Base-by-base conservation (phyloP, 2,888 invertebrate species). In the Drosophila setosimentum region DNA sequence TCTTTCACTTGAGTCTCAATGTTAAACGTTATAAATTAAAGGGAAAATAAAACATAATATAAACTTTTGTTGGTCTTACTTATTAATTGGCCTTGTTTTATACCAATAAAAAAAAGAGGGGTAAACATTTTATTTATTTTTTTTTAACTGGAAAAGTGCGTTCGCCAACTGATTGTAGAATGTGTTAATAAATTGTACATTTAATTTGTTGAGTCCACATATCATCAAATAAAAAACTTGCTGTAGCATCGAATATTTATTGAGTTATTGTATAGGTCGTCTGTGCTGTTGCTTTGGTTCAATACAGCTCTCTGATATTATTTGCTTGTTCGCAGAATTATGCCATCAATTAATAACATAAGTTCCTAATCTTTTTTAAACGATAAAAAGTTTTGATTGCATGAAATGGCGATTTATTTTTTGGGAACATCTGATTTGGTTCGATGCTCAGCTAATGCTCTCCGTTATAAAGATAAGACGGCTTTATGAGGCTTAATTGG, bases 91-190 rank as follows among this genome's bases (percentile, higher is more conserved):
- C 42, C 27, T 60, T 67, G 55, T 37, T 70, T 66, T 70, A 37
- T 58, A 60, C 48, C 74, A 29, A 8, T 74, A 60, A 13, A 58
- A 60, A 66, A 60, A 42, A 35, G 53, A 51, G 53, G 18, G 30
- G 16, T 27, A 33, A 61, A 33, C 60, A 50, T 70, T 61, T 71
- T 33, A 32, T 29, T 29, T 29, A 29, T 16, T 16, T 33, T 32
- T 35, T 35, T 35, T 33, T 33, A 2, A 53, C 42, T 37, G 51
- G 4, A 16, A 50, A 62, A 67, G 66, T 53, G 33, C 50, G 40
- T 13, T 10, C 60, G 78, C 57, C 80, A 83, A 83, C 82, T 82
- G 76, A 71, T 73, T 64, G 59, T 69, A 68, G 72, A 76, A 68
- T 70, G 76, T 75, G 76, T 71, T 82, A 78, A 84, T 75, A 60